Evolutionary conservation across 2,797 vertebrate genomes (phyloP).

Genomic region (Lagodon rhomboides): DNA sequence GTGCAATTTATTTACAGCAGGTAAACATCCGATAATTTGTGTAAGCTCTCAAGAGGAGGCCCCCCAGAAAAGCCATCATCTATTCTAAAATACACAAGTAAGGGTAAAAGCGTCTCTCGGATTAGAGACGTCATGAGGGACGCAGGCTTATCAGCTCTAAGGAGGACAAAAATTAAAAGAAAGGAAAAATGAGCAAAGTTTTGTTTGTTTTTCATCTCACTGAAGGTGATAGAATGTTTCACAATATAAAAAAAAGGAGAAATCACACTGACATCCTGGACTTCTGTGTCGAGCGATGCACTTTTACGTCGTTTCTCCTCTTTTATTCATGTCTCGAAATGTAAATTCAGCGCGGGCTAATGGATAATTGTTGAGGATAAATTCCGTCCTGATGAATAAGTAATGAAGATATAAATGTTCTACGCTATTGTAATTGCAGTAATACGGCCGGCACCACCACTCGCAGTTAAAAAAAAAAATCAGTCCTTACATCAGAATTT

Average conservation of each 20-base stretch:
- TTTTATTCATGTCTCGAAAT: not conserved
- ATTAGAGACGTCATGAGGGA: not conserved
- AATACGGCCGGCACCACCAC: not conserved
- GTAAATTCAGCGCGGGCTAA: not conserved
- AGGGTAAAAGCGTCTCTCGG: not conserved
- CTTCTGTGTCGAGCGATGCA: not conserved
- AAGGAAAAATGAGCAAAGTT: not conserved
- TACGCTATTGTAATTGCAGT: slow-evolving; percentile 7
- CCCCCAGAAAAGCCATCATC: not conserved
- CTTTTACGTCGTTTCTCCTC: not conserved
- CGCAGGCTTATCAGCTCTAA: not conserved
- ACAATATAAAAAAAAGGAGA: not conserved
- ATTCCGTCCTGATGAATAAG: slow-evolving; percentile 7
- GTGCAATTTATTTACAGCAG: slow-evolving; percentile 59
- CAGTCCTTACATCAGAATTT: slow-evolving; percentile 12
- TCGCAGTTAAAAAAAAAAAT: slow-evolving; percentile 5
- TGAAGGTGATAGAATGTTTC: slow-evolving; percentile 1
- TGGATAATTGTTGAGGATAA: not conserved
- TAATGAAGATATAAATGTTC: slow-evolving; percentile 17
- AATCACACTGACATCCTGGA: not conserved
- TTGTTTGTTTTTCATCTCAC: not conserved
- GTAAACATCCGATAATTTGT: slow-evolving; percentile 42
- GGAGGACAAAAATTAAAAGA: not conserved
- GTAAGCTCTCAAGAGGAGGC: slow-evolving; percentile 2
- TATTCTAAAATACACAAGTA: not conserved